Percentiles rank a stretch among this genome's conserved stretches.
These are phyloP conservation scores for Nemotelus nigrinus DNA, from an alignment of 2,888 invertebrate species.

Conservation along the genomic window DNA sequence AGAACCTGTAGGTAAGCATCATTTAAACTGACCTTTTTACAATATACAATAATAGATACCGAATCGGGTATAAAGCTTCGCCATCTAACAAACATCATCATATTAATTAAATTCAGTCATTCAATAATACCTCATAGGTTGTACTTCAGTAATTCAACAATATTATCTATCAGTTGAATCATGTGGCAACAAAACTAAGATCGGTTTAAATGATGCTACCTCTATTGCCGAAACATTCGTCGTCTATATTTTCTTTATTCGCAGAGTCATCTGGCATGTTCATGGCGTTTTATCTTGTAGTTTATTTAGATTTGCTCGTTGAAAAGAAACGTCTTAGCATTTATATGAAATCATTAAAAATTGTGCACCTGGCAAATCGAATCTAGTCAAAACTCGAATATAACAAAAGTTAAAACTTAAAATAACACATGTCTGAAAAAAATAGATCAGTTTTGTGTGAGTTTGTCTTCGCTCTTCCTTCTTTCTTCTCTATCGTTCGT, in stretches of 20 bases:
- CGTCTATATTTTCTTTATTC: neutral
- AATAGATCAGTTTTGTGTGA: neutral
- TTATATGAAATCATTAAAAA: slow-evolving; percentile 15
- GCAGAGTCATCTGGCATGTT: slow-evolving; percentile 4
- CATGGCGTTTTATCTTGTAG: neutral
- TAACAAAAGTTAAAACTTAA: neutral
- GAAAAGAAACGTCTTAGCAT: neutral
- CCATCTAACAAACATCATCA: neutral
- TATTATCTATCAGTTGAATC: neutral
- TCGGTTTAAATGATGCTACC: slow-evolving; percentile 11
- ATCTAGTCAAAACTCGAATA: neutral
- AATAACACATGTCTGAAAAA: slow-evolving; percentile 16
- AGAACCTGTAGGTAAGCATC: neutral
- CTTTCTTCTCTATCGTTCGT: too few species aligned
- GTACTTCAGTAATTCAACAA: slow-evolving; percentile 3
- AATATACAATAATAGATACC: too few species aligned
- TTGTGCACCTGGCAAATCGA: slow-evolving; percentile 24
- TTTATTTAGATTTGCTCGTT: neutral
- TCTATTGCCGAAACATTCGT: neutral
- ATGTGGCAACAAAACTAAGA: neutral
- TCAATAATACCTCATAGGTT: slow-evolving; percentile 29
- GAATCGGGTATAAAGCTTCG: slow-evolving; percentile 16
- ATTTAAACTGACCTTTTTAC: slow-evolving; percentile 3
- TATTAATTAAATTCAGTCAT: slow-evolving; percentile 19
- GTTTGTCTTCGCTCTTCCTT: too few species aligned